Evolutionary conservation across 2,797 vertebrate species (phyloP), one percentile per base, ranked within the genome.

Genomic region (Argentina silus): DNA sequence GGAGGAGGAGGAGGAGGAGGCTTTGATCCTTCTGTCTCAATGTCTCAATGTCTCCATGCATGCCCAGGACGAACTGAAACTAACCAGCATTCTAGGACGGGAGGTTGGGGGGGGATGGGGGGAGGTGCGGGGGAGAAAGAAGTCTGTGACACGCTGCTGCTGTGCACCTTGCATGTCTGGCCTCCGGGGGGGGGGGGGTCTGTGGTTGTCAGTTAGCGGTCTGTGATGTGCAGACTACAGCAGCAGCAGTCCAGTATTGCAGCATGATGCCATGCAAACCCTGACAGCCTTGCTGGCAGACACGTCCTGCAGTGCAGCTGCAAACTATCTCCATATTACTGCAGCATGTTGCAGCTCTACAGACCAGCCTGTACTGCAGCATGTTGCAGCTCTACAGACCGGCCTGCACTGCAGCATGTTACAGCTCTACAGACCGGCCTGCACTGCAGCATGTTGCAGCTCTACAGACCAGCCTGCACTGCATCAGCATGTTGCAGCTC

Each of bases 21-120:
- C 73, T 17, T 60, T 67, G 73, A 77, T 77, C 80, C 78, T 82
- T 75, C 60, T 81, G 77, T 2, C 53, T 63, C 6, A 63, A 66
- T 50, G 19, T n/a, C 92, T 81, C 48, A 85, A 87, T 85, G 88
- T 86, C 83, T 91, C 87, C 93, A 72, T 95, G 97, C 95, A 96
- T 97, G 96, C 87, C 83, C 71, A 83, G 89, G 86, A 89, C 85
- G 90, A 91, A 86, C 86, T 89, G 89, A 87, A 65, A 50, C 83
- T 86, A 83, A 80, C 85, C 84, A 81, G 83, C 85, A 86, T 86
- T 89, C 79, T 80, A 19, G 7, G n/a, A 19, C 43, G 10, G 0
- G 73, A 1, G 11, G 75, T 62, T 75, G 63, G 59, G 70, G 67
- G 72, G 50, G 50, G 12, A 53, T 14, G 10, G 50, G 50, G 51